Conservation (phyloP, 2,888 invertebrate genomes). For the Trisateles emortualis region DNA sequence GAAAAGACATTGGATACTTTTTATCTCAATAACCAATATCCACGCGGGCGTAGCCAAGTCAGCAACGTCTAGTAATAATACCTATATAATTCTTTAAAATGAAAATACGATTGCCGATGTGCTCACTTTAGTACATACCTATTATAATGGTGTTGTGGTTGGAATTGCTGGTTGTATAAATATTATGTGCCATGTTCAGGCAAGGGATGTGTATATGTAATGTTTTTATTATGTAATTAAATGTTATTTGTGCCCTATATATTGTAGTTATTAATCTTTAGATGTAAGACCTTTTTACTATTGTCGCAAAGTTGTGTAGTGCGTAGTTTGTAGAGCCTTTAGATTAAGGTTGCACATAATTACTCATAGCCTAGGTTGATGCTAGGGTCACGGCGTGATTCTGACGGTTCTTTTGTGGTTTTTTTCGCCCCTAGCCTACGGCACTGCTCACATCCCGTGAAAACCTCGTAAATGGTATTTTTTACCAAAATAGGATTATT, state of each 20-base stretch:
- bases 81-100: too few relatives aligned
- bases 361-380: slow-evolving; percentile 16
- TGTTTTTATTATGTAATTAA: slow-evolving; percentile 13
- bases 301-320: not conserved
- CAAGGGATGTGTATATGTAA: slow-evolving; percentile 21
- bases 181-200: slow-evolving; percentile 36
- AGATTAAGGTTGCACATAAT: slow-evolving; percentile 8
- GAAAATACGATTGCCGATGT: too few relatives aligned
- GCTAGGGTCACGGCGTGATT: not conserved
- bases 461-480: too few relatives aligned
- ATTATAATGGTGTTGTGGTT: slow-evolving; percentile 41
- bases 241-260: slow-evolving; percentile 14
- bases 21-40: too few relatives aligned
- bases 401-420: too few relatives aligned
- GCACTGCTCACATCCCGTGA: too few relatives aligned
- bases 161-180: slow-evolving; percentile 27
- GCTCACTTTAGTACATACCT: too few relatives aligned
- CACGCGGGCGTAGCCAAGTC: too few relatives aligned
- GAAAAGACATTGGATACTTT: too few relatives aligned
- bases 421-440: too few relatives aligned
- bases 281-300: not conserved
- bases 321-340: not conserved
- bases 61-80: too few relatives aligned
- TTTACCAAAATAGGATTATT: too few relatives aligned
- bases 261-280: not conserved